Evolutionary conservation across 2,113 vertebrate genomes (phyloP), one percentile per base, ranked within the genome.

Genomic region (Lagopus leucura): DNA sequence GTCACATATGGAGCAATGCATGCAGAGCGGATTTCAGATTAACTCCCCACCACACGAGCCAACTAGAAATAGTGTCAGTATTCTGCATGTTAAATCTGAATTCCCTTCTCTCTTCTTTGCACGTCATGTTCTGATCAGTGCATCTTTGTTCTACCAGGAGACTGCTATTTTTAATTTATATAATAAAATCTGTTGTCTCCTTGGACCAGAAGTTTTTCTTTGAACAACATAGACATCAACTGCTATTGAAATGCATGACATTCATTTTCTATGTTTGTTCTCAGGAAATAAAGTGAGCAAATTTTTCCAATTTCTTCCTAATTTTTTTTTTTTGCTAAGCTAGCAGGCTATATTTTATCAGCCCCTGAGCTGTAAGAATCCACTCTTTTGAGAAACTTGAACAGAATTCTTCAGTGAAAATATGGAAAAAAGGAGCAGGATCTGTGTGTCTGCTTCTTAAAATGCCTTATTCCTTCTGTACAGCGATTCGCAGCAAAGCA

Each of bases 261-360:
- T 91, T 93, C 34, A 86, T 96, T 93, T 91, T 67, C 32, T 86
- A 19, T 94, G 82, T 91, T 93, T 95, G 85, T 88, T 94, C 89
- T 94, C 60, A 77, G 79, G 87, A 91, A 95, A 75, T 18, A 12
- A 82, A 95, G 89, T 74, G 8, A 93, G 38, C 75, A 93, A 64
- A 82, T 96, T 92, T 94, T 94, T 91, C 94, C 87, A 82, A 82
- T 72, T 89, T 88, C 69, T 88, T 94, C 64, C 3, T 0, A 58
- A 61, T 80, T 55, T 30, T 60, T 57, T 57, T 13, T 30, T 55
- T 87, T 94, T 83, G 55, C 87, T 81, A 93, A 86, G 82, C 55
- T 94, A 89, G 22, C 32, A 92, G 82, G 22, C 85, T 69, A 12
- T 91, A 55, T 93, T 91, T 95, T 89, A 82, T 94, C 47, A 70